phyloP scores from a whole-genome alignment of 2,797 vertebrate genomes.

The Tadarida brasiliensis region DNA sequence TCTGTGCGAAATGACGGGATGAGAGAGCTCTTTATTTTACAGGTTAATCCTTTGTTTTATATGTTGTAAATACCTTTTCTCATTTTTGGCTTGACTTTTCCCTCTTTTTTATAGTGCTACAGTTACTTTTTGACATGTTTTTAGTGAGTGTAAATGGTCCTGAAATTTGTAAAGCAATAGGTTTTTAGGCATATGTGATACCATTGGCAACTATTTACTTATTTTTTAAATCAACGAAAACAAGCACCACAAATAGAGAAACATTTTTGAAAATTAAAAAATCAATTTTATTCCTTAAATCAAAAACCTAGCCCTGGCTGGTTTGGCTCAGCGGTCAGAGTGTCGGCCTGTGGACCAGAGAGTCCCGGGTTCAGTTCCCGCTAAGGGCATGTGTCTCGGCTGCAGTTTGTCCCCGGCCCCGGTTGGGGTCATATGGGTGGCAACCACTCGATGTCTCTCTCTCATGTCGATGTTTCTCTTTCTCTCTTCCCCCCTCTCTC shows the following conservation, averaged over 20 bases:
- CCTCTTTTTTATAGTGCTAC: background rate
- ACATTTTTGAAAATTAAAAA: background rate
- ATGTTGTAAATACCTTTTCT: background rate
- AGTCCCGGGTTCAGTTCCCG: too few relatives aligned
- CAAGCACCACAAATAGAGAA: background rate
- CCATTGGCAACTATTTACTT: background rate
- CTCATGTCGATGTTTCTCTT: too few relatives aligned
- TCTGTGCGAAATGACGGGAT: background rate
- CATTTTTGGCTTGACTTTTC: background rate
- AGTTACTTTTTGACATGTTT: constrained; percentile 19
- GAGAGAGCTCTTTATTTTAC: background rate
- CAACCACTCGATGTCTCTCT: too few relatives aligned
- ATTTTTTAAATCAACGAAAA: background rate
- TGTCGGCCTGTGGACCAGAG: too few relatives aligned
- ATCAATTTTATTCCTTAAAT: constrained; percentile 14
- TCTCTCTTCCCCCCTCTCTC: too few relatives aligned
- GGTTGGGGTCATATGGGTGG: too few relatives aligned
- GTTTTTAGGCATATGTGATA: background rate
- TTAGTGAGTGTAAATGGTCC: background rate
- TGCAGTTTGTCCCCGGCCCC: too few relatives aligned
- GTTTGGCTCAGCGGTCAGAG: too few relatives aligned
- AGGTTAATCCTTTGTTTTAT: constrained; percentile 5
- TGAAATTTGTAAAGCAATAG: background rate
- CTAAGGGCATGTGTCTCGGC: too few relatives aligned
- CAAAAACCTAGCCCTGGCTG: constrained; percentile 1